Conservation (phyloP, 2,888 invertebrate genomes). For the Agrochola lychnidis region DNA sequence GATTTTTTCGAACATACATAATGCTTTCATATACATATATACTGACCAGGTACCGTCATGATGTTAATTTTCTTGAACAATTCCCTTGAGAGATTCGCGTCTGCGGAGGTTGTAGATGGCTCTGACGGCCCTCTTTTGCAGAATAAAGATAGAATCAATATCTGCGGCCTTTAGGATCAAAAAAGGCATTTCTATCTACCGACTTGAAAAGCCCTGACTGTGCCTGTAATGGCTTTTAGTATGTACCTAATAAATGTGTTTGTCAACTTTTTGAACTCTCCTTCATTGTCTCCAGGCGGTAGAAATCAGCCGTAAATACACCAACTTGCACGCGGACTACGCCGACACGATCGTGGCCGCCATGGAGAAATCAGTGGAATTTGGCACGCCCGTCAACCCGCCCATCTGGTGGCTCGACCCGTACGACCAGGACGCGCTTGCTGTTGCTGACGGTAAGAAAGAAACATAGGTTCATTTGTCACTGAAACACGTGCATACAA, state of each 20-base stretch:
- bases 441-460: constrained; percentile 89
- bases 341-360: constrained; percentile 91
- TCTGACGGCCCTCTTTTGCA: no score
- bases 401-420: constrained; percentile 97
- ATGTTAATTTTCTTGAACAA: no score
- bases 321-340: constrained; percentile 92
- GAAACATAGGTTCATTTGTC: background rate
- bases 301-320: constrained; percentile 91
- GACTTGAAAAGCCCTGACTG: background rate
- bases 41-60: no score
- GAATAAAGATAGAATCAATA: no score
- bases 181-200: background rate
- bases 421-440: constrained; percentile 91
- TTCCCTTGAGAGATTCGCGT: no score
- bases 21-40: no score
- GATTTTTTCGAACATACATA: no score
- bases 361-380: constrained; percentile 90
- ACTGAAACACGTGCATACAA: background rate
- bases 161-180: no score
- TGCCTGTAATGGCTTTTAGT: background rate
- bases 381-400: constrained; percentile 94
- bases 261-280: background rate
- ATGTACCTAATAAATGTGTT: background rate
- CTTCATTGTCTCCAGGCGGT: constrained; percentile 85
- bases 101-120: no score